Base-by-base conservation (phyloP, 2,797 vertebrate species). In the Kryptopterus vitreolus region DNA sequence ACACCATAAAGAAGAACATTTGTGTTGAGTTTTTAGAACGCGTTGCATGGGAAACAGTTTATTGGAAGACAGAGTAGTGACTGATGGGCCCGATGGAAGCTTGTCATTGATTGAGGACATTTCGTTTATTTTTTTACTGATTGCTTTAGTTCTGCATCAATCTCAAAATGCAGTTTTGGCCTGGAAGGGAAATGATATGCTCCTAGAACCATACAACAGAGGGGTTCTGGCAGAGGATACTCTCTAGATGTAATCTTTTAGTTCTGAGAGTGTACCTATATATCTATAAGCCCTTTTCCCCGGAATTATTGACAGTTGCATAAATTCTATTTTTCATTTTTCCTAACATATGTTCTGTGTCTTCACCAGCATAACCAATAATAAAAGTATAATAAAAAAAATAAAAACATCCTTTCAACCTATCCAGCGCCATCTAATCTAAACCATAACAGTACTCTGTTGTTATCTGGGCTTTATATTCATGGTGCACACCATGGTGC, bases 11-110 rank as follows among this genome's bases (percentile, higher is more conserved):
- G 48, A 77, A 38, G 76, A 35, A 38, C 35, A 2, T 57, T 57
- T 29, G 73, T 61, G 73, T 69, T 58, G 53, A 52, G 55, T 66
- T 75, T 66, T 50, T 76, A 35, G 5, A 68, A 52, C 55, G 24
- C 18, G 50, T 59, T 55, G 76, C 52, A 77, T 74, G 55, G 33
- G 72, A 77, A 77, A 52, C 29, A 62, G 43, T 65, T 77, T 66
- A 66, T 20, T 65, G 61, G 29, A 66, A 43, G 55, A 74, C 53
- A 57, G 31, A 24, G 8, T 4, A 0, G 26, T 59, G 55, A 74
- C 3, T 74, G 53, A 74, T 59, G 35, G 55, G 55, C 13, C 10
- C 13, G 7, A 73, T 43, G n/a, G 35, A 46, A 18, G 22, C 15
- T 59, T 58, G 58, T 59, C 35, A 74, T 35, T 58, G 71, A 73